Evolutionary conservation across 2,797 vertebrate species (phyloP), one percentile per base, ranked within the genome.

Genomic region (Fistularia commersonii): DNA sequence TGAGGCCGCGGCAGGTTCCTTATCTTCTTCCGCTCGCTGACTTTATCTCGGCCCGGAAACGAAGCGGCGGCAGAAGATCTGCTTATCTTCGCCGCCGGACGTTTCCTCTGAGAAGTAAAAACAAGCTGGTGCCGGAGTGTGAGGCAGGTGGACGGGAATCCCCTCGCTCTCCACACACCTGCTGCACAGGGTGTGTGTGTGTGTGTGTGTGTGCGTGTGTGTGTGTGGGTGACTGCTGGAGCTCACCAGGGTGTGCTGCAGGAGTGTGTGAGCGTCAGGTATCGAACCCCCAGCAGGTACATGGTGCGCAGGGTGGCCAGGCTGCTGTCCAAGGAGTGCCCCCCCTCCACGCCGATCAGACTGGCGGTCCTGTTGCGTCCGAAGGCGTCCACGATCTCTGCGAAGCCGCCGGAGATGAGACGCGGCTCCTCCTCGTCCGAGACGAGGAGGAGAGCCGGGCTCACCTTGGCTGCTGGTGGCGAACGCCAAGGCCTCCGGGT

Each of bases 191-290:
- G 44, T 33, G 11, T 34, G n/a, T 35, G n/a, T 47, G 32, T 47
- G 32, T 32, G 32, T 46, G 32, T 32, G 32, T 32, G 45, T 33
- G 32, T 46, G 32, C n/a, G 11, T 15, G 8, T 36, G 7, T 47
- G 45, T 48, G 6, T 7, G 14, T 5, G 13, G 7, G 35, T 31
- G 10, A 5, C 5, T 8, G 8, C 5, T 5, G 15, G 13, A 42
- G n/a, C 85, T 88, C 74, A 98, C 96, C 96, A 99, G 40, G 95
- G 95, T 0, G 94, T 96, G 87, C 94, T 98, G 80, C 97, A 99
- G 85, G 86, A 96, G 80, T 98, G 95, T n/a, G 94, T 95, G 41
- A 98, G 90, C 1, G 96, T 97, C 80, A 98, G 84, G 78, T 98
- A 99, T 43, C 95, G 94, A 33, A 92, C 94, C 0, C 96, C 97